These are phyloP conservation scores for Grallaria varia DNA, from an alignment of 2,113 vertebrate species.

Conservation along the genomic window DNA sequence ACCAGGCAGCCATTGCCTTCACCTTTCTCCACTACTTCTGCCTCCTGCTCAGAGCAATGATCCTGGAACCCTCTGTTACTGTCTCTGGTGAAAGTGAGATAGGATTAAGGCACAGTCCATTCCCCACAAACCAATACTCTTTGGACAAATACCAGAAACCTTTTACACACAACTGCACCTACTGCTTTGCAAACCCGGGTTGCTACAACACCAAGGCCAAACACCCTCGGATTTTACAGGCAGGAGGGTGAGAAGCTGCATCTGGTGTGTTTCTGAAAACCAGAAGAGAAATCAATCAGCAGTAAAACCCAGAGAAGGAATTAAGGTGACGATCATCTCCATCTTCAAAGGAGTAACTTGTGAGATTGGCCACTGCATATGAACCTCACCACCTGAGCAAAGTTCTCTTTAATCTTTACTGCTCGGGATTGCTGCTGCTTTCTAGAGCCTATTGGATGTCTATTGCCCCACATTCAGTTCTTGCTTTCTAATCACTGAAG, in stretches of 20 bases:
- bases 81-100: not conserved
- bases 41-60: not conserved
- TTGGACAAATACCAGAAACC: not conserved
- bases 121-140: not conserved
- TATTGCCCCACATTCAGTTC: not conserved
- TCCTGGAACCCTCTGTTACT: not conserved
- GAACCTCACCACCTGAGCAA: not conserved
- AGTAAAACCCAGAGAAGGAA: not conserved
- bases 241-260: not conserved
- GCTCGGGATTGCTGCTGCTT: not conserved
- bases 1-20: not conserved
- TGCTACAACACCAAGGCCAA: not conserved
- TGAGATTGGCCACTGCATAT: not conserved
- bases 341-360: not conserved
- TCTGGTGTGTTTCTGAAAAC: not conserved
- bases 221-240: not conserved
- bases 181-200: not conserved
- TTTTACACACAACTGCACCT: not conserved
- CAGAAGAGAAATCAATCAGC: not conserved
- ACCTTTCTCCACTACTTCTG: not conserved
- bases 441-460: not conserved
- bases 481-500: not conserved
- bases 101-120: not conserved
- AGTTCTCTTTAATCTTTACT: not conserved
- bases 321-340: not conserved